Conservation (phyloP, 2,113 vertebrate species). For the Amphilophus citrinellus region DNA sequence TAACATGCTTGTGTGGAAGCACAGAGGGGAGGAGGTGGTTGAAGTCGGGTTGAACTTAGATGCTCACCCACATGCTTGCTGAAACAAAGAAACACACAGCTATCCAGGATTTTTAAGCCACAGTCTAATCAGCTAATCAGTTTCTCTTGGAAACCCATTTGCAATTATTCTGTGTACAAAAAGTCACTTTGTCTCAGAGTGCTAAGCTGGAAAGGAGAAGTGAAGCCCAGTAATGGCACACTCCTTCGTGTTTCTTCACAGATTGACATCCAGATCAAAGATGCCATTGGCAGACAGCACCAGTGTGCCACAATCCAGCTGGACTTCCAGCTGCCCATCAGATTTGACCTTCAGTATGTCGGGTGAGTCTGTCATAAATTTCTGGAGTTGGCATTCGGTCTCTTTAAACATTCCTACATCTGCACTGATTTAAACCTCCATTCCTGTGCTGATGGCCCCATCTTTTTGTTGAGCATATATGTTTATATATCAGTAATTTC, state of each 20-base stretch:
- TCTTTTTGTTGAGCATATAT: background rate
- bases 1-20: slow-evolving; percentile 5
- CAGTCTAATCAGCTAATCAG: slow-evolving; percentile 20
- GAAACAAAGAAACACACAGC: slow-evolving; percentile 23
- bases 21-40: slow-evolving; percentile 26
- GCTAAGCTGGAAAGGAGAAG: background rate
- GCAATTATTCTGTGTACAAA: slow-evolving; percentile 29
- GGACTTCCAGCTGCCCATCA: slow-evolving; percentile 92
- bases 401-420: slow-evolving; percentile 37
- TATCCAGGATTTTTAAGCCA: slow-evolving; percentile 25
- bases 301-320: slow-evolving; percentile 95
- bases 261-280: slow-evolving; percentile 90
- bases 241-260: slow-evolving; percentile 49
- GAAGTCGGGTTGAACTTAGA: slow-evolving; percentile 24
- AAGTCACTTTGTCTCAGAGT: slow-evolving; percentile 4
- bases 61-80: background rate
- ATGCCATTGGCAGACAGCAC: slow-evolving; percentile 88
- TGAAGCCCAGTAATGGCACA: background rate
- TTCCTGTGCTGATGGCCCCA: background rate
- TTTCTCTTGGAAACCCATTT: slow-evolving; percentile 28
- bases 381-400: slow-evolving; percentile 5
- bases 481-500: background rate
- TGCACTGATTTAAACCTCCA: slow-evolving; percentile 30
- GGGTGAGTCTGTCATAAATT: slow-evolving; percentile 76
- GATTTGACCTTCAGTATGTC: slow-evolving; percentile 87